phyloP scores from a whole-genome alignment of 2,113 vertebrate genomes.

The Herpetotheres cachinnans region DNA sequence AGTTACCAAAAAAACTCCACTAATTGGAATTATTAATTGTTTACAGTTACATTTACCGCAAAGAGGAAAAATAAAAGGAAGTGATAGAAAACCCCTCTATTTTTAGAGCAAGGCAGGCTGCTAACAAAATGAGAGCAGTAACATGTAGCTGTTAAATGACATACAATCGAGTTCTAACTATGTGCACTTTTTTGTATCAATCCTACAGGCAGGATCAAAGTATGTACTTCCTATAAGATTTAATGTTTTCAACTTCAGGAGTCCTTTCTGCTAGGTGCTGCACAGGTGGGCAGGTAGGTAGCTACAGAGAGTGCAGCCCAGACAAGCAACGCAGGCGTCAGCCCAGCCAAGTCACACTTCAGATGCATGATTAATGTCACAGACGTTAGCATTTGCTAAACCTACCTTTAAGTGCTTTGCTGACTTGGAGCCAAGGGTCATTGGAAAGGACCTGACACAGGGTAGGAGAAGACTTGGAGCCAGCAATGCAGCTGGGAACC shows the following conservation, averaged over 20 bases:
- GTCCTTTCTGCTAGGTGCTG: not conserved
- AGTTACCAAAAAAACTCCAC: not conserved
- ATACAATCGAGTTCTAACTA: not conserved
- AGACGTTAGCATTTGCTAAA: not conserved
- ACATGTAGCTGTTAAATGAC: not conserved
- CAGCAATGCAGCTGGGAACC: not conserved
- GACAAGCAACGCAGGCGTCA: not conserved
- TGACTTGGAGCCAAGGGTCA: not conserved
- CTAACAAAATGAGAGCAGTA: not conserved
- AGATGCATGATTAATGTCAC: not conserved
- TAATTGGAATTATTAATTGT: conserved; percentile 42
- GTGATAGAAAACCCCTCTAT: not conserved
- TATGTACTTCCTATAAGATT: not conserved
- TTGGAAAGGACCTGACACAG: not conserved
- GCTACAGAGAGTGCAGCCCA: not conserved
- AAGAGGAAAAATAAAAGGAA: not conserved
- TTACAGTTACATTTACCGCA: conserved; percentile 2
- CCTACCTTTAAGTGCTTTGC: not conserved
- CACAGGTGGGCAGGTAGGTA: not conserved
- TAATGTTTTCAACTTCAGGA: not conserved
- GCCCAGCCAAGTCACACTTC: not conserved
- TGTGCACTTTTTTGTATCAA: not conserved
- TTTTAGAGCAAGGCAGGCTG: not conserved
- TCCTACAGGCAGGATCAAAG: not conserved
- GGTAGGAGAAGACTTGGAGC: not conserved